Base-by-base conservation (phyloP, 1,140 invertebrate species). In the Drosophila auraria region DNA sequence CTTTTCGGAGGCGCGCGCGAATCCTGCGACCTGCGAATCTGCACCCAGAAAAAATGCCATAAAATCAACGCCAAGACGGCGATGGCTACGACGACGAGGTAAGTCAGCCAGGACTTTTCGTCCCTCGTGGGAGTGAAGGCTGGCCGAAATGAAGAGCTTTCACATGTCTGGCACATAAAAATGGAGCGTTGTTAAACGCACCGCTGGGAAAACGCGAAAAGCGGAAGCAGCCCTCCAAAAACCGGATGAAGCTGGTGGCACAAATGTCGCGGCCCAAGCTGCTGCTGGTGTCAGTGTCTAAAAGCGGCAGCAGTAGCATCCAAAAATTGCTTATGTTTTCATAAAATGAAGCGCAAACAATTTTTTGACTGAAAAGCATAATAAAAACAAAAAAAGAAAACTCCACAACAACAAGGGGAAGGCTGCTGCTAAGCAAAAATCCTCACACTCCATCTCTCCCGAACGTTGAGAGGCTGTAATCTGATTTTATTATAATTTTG, bases 401-500 rank as follows among this genome's bases (percentile, higher is more conserved):
- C 36, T 40, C 36, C 40, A 63, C 27, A 78, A 64, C 61, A 83
- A 74, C 44, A 83, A 3, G 9, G 45, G 47, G 44, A 73, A 15
- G 33, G 44, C 33, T 50, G 59, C 49, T 72, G 57, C 51, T 57
- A 56, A 53, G 51, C 50, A 59, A 82, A 78, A 78, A 47, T 51
- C 56, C 62, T 59, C 53, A 44, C 12, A 45, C 15, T 12, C 68
- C 23, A 66, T n/a, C 68, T 63, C 38, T 36, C 63, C 45, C 59
- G 58, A 80, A 80, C 54, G 56, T 62, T 50, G 76, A 74, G 62
- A 69, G 83, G 71, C 82, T 82, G 82, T 89, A 89, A 89, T 90
- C 86, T 90, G 86, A 89, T 89, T 89, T 89, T 90, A 89, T 89
- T 87, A 87, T 87, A 87, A 89, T 89, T 89, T 89, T 89, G 86